Evolutionary conservation across 2,113 vertebrate species (phyloP).

Genomic region (Dipodomys merriami): DNA sequence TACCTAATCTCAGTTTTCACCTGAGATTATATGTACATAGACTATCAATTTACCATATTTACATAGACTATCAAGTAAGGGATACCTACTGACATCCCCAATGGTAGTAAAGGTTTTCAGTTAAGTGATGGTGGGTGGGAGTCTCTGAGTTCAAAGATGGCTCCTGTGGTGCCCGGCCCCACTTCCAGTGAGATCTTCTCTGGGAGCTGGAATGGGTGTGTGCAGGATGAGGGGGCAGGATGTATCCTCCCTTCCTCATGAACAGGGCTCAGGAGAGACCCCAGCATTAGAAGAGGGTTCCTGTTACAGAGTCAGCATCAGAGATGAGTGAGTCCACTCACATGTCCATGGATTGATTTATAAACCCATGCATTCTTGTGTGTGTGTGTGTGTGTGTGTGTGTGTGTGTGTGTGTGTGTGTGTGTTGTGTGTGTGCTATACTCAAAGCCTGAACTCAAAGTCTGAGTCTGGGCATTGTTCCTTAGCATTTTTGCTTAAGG

Average conservation of each 20-base stretch:
- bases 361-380: background rate
- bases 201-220: background rate
- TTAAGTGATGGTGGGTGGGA: background rate
- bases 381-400: too few relatives aligned
- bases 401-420: too few relatives aligned
- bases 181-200: background rate
- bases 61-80: background rate
- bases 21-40: too few relatives aligned
- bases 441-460: too few relatives aligned
- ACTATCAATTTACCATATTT: background rate
- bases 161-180: background rate
- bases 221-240: too few relatives aligned
- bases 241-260: background rate
- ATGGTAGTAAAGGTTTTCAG: background rate
- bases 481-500: too few relatives aligned
- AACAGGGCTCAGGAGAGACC: background rate
- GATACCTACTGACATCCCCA: background rate
- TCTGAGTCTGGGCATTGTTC: too few relatives aligned
- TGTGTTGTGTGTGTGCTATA: too few relatives aligned
- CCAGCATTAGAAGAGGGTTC: too few relatives aligned
- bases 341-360: background rate
- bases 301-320: background rate
- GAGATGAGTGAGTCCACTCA: background rate
- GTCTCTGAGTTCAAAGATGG: background rate
- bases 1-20: background rate